Base-by-base conservation (phyloP, 2,888 invertebrate species). In the Trissolcus brochymenae region DNA sequence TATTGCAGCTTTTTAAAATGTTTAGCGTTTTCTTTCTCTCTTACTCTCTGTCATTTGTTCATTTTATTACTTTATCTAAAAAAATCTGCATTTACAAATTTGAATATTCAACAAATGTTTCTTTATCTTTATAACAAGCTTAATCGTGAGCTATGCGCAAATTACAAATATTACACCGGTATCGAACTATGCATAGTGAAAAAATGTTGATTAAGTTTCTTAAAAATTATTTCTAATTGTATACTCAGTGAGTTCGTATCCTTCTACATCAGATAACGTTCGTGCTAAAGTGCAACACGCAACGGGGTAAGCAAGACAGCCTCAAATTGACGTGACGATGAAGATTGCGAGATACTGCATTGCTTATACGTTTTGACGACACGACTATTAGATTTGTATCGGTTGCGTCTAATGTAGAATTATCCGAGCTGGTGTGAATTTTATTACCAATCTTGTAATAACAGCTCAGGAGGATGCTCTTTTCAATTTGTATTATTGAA, bases 241-340 rank as follows among this genome's bases (percentile, higher is more conserved):
- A 60, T 17, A 49, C 11, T 57, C 14, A 25, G 13, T 43, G 55
- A 61, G 68, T 61, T 70, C 53, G 46, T 54, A 60, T 59, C 54
- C 60, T 60, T 68, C 49, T 61, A n/a, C 55, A 61, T 70, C 68
- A 60, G 68, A 74, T 67, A 74, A 13, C 25, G n/a, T 56, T 64
- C 64, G 68, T 68, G 67, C 40, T 43, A 53, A 68, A 68, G 62
- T 59, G 57, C 21, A 59, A 41, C 75, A 75, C 62, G 75, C 75
- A 67, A 75, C 29, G 50, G 51, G 29, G 19, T 35, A 54, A 53
- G 68, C 41, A 57, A 57, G 70, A 64, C 68, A 60, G 64, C 41
- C 43, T 56, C 51, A 50, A 68, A 75, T 64, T 75, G 75, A 75
- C 75, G 59, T 70, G 68, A 70, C 60, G 64, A 65, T 75, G 54